Conservation (phyloP, 2,888 invertebrate species). For the Mythimna loreyi region DNA sequence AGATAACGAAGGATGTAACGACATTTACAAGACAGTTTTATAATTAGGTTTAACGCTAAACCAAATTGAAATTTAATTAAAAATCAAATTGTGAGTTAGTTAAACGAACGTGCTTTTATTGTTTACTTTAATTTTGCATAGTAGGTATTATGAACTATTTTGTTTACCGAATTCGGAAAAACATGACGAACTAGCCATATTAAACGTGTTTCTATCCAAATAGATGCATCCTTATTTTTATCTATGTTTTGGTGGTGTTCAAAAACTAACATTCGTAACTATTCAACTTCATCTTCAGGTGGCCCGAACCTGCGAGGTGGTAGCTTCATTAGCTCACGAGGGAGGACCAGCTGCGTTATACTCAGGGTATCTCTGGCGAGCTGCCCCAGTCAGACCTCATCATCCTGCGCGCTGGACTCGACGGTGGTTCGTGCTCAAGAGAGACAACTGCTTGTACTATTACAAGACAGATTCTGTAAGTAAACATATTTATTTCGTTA, state of each 20-base stretch:
- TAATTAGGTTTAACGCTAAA: too few relatives aligned
- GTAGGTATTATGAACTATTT: too few relatives aligned
- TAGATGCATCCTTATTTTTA: not conserved
- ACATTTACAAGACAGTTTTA: too few relatives aligned
- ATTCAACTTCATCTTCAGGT: slow-evolving; percentile 87
- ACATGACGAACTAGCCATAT: too few relatives aligned
- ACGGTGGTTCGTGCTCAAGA: slow-evolving; percentile 97
- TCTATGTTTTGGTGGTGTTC: not conserved
- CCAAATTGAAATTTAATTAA: too few relatives aligned
- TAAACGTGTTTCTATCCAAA: too few relatives aligned
- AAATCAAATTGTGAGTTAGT: too few relatives aligned
- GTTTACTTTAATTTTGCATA: too few relatives aligned
- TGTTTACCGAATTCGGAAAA: too few relatives aligned
- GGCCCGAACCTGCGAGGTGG: slow-evolving; percentile 95
- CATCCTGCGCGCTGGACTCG: slow-evolving; percentile 94
- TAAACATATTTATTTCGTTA: not conserved
- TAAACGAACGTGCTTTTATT: too few relatives aligned
- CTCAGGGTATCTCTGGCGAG: slow-evolving; percentile 95
- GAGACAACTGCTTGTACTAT: slow-evolving; percentile 98
- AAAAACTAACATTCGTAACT: not conserved
- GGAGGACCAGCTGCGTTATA: slow-evolving; percentile 92
- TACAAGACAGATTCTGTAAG: slow-evolving; percentile 96
- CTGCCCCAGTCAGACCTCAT: slow-evolving; percentile 88
- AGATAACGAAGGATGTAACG: too few relatives aligned
- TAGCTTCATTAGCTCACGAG: slow-evolving; percentile 93